Conservation (phyloP, 2,797 vertebrate genomes). For the Sitta carolinensis region DNA sequence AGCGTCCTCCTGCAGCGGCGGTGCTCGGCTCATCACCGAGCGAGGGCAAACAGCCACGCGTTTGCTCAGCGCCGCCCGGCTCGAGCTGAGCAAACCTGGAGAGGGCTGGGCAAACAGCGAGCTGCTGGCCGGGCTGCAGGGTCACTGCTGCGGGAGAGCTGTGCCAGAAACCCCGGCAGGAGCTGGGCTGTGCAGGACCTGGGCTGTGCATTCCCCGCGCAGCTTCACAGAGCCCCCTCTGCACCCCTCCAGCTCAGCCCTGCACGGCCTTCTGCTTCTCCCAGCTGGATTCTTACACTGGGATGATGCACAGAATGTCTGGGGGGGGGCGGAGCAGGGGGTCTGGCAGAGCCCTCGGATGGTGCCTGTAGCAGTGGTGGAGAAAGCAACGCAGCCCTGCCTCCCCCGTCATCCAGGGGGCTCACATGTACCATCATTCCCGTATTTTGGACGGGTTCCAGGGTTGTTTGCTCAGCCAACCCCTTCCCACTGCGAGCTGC, state of each 20-base stretch:
- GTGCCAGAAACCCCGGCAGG: not conserved
- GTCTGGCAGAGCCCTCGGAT: not conserved
- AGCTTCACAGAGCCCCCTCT: not conserved
- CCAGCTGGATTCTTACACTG: fast-evolving
- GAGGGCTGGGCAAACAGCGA: slow-evolving; percentile 68
- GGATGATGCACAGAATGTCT: not conserved
- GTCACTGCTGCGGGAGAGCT: slow-evolving; percentile 21
- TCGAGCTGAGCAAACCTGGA: slow-evolving; percentile 66
- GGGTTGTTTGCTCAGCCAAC: not conserved
- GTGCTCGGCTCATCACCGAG: slow-evolving; percentile 60
- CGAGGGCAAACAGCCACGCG: slow-evolving; percentile 61
- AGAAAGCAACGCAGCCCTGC: not conserved
- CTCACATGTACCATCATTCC: not conserved
- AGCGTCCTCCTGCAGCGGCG: slow-evolving; percentile 5
- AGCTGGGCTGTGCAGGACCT: not conserved
- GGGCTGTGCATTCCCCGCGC: not conserved
- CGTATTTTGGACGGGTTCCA: not conserved
- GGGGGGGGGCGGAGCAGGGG: not conserved
- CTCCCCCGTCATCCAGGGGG: not conserved
- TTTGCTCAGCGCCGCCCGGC: slow-evolving; percentile 60
- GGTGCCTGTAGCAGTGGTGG: not conserved
- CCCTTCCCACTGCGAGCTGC: not conserved
- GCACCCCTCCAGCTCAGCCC: not conserved
- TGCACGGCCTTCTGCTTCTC: not conserved
- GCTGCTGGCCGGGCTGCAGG: slow-evolving; percentile 44